A percentile compares a stretch with the other conserved stretches of the same genome.
Evolutionary conservation across 1,140 invertebrate species (phyloP).

Genomic region (Eciton burchellii): DNA sequence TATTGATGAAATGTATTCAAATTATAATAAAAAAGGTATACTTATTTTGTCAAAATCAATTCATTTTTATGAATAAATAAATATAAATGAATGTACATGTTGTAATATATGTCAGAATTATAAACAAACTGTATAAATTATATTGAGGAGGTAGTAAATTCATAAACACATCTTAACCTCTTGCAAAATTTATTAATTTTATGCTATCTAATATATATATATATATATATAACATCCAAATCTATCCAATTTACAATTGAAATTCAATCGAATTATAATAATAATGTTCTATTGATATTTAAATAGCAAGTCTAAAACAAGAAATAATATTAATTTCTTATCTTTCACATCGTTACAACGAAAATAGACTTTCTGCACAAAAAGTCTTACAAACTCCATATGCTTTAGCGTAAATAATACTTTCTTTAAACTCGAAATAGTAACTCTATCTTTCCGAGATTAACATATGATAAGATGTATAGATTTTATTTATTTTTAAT

Average conservation of each 20-base stretch:
- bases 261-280: too few relatives aligned
- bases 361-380: conserved; percentile 29
- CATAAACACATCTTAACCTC: conserved; percentile 1
- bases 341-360: conserved; percentile 13
- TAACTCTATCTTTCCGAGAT: conserved; percentile 18
- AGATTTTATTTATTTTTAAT: conserved; percentile 13
- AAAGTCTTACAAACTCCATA: conserved; percentile 37
- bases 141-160: neutral
- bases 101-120: neutral
- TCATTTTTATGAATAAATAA: neutral
- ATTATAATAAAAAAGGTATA: neutral
- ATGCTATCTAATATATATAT: conserved; percentile 1
- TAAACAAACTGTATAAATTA: neutral
- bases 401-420: conserved; percentile 16
- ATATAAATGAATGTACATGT: conserved; percentile 7
- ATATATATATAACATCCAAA: conserved; percentile 29
- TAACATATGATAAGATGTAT: conserved; percentile 27
- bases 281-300: conserved; percentile 10
- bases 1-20: conserved; percentile 3
- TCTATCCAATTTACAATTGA: conserved; percentile 35
- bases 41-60: neutral
- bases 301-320: conserved; percentile 22
- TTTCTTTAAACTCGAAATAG: conserved; percentile 26
- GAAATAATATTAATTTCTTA: conserved; percentile 36
- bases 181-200: conserved; percentile 56